Evolutionary conservation across 2,113 vertebrate species (phyloP).

Genomic region (Tragelaphus buxtoni): DNA sequence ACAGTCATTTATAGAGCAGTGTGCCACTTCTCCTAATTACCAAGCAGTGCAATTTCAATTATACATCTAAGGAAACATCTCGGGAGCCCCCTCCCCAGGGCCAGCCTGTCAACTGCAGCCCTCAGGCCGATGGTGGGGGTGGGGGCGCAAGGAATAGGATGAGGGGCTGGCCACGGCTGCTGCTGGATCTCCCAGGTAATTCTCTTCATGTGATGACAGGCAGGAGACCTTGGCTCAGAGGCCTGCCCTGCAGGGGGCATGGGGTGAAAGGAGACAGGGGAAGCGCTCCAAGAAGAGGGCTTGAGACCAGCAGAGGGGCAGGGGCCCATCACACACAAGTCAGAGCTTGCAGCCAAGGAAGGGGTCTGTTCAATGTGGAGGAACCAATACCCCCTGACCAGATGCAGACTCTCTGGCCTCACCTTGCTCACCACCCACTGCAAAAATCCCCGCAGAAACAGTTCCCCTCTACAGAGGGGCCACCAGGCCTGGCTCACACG

Average conservation of each 20-base stretch:
- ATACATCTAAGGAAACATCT: constrained; percentile 29
- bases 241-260: background rate
- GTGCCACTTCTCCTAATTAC: constrained; percentile 61
- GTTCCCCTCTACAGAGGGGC: background rate
- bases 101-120: background rate
- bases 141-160: background rate
- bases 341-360: background rate
- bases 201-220: background rate
- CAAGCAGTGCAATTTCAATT: constrained; percentile 44
- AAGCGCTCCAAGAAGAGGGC: background rate
- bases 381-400: background rate
- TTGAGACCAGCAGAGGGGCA: background rate
- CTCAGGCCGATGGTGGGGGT: background rate
- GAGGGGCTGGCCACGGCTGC: background rate
- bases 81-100: constrained; percentile 21
- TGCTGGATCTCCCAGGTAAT: background rate
- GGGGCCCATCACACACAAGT: background rate
- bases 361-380: background rate
- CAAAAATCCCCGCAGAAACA: background rate
- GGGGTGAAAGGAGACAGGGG: background rate
- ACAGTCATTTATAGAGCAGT: constrained; percentile 40
- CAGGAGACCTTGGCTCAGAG: background rate
- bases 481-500: background rate
- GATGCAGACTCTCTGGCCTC: background rate
- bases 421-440: background rate